Evolutionary conservation across 2,888 invertebrate genomes (phyloP), one percentile per base, ranked within the genome.

Genomic region (Alloscopus bannaensis): DNA sequence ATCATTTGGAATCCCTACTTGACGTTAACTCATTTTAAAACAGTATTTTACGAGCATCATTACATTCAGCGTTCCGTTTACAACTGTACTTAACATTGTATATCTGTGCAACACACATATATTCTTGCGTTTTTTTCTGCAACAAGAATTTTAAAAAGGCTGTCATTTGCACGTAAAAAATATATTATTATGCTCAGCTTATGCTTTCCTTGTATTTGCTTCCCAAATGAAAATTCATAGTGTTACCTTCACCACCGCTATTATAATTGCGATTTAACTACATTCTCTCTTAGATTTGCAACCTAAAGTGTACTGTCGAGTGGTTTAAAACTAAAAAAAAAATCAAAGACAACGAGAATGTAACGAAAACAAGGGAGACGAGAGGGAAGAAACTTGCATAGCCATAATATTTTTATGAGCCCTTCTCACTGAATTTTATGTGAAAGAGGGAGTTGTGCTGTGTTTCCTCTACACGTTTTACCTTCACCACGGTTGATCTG

Each of bases 1-100:
- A 59, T 59, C 59, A 59, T 28, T 59, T 59, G 2, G 31, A 31
- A 28, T 29, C 3, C 18, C 8, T 28, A 55, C 22, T 18, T 18
- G 20, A 59, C n/a, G 29, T 59, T 59, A 59, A 59, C 59, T 59
- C 59, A 31, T 59, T 29, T 31, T 31, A 50, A 2, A 31, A 29
- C n/a, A 29, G 18, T 13, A 59, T 59, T 59, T 59, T 59, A 59
- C 31, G 59, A 59, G 29, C 31, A 59, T 31, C 55, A 59, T 59
- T 29, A 29, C 13, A 28, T n/a, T n/a, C n/a, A n/a, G 18, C 20
- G 18, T 16, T 29, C 59, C 59, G 31, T 59, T 59, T 59, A 59
- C 59, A 59, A 59, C 59, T 59, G 59, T 59, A 31, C 59, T 59
- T 59, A 11, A 55, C 55, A 55, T 26, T 55, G 22, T 18, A 18